Percentiles rank a stretch among this genome's conserved stretches.
phyloP scores from a whole-genome alignment of 2,888 invertebrate species.

The Hylaea fasciaria region DNA sequence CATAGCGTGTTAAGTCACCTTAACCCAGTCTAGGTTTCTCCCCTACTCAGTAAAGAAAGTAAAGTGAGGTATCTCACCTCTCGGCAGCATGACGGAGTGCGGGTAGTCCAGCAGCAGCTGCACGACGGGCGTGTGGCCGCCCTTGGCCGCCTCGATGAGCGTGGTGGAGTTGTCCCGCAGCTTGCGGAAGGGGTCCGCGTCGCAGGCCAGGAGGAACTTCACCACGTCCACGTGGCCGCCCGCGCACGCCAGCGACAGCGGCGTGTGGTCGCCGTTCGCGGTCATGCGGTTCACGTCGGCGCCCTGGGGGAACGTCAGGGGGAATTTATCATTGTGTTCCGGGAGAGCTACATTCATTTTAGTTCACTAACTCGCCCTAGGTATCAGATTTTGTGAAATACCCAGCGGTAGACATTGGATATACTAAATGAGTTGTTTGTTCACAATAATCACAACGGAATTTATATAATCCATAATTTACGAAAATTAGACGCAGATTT shows the following conservation, averaged over 20 bases:
- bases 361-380: too few species aligned
- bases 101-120: slow-evolving; percentile 97
- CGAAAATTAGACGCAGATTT: too few species aligned
- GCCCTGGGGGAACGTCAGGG: slow-evolving; percentile 62
- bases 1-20: too few species aligned
- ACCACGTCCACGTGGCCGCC: slow-evolving; percentile 98
- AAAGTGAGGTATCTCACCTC: slow-evolving; percentile 60
- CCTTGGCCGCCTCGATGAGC: slow-evolving; percentile 99
- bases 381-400: too few species aligned
- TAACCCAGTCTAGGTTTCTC: too few species aligned
- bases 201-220: slow-evolving; percentile 94
- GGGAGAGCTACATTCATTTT: too few species aligned
- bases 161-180: slow-evolving; percentile 99
- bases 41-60: neutral
- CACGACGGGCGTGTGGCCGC: slow-evolving; percentile 98
- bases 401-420: too few species aligned
- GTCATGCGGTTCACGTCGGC: slow-evolving; percentile 88
- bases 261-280: slow-evolving; percentile 98
- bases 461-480: too few species aligned
- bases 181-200: slow-evolving; percentile 98
- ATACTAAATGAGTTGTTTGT: too few species aligned
- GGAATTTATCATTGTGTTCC: too few species aligned
- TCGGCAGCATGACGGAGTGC: slow-evolving; percentile 91
- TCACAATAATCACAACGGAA: too few species aligned
- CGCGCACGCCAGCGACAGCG: slow-evolving; percentile 97